These are phyloP conservation scores for Rhombomys opimus DNA, from an alignment of 2,113 vertebrate species.

Conservation along the genomic window DNA sequence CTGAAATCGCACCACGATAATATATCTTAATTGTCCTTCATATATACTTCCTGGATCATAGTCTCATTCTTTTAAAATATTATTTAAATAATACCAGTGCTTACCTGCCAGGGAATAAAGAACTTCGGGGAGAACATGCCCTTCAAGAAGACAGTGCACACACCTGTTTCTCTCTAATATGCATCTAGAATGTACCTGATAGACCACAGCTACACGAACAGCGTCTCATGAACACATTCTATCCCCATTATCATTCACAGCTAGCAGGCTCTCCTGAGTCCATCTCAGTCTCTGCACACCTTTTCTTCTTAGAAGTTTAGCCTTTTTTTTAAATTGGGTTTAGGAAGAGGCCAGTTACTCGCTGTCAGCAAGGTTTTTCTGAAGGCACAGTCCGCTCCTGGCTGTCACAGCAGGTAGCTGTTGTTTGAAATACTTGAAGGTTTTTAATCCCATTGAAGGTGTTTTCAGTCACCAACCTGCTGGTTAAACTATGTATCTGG, in stretches of 20 bases:
- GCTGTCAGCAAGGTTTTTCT: background rate
- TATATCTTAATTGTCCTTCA: background rate
- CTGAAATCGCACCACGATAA: background rate
- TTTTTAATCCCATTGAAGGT: slow-evolving; percentile 51
- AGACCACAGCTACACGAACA: background rate
- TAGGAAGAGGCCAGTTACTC: background rate
- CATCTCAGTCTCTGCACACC: background rate
- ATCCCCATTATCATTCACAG: background rate
- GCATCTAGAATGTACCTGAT: background rate
- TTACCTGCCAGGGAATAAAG: background rate
- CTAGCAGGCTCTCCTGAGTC: background rate
- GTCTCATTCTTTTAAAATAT: background rate
- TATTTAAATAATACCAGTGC: background rate
- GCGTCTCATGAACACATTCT: background rate
- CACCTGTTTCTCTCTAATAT: background rate
- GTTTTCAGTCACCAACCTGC: slow-evolving; percentile 48
- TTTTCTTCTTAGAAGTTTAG: background rate
- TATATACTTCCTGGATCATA: background rate
- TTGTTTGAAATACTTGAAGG: slow-evolving; percentile 54
- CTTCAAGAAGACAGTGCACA: background rate
- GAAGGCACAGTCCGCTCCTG: background rate
- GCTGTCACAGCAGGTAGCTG: slow-evolving; percentile 54
- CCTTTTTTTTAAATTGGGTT: slow-evolving; percentile 12
- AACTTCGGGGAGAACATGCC: background rate
- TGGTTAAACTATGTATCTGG: slow-evolving; percentile 52